Percentiles rank a stretch among this genome's conserved stretches.
Evolutionary conservation across 2,888 invertebrate species (phyloP).

Genomic region (Iselma pallidipennis): DNA sequence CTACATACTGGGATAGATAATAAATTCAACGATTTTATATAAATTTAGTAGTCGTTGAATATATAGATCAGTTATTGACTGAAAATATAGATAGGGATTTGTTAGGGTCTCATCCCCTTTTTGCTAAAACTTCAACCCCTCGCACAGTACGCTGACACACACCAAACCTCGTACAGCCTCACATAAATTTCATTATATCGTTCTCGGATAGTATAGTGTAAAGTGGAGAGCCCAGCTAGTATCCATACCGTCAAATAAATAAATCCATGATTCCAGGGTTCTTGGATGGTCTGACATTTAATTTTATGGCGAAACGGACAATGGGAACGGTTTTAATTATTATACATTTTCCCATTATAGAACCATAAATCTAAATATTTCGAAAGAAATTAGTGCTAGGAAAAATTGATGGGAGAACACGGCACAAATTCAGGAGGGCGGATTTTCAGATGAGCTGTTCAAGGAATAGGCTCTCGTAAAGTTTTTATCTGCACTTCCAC

Average conservation of each 20-base stretch:
- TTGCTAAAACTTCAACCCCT: neutral
- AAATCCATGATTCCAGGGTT: neutral
- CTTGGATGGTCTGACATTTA: neutral
- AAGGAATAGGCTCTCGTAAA: neutral
- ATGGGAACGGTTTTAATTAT: neutral
- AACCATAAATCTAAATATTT: neutral
- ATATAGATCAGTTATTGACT: neutral
- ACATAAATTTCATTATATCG: conserved; percentile 1
- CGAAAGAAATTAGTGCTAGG: neutral
- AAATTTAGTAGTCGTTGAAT: neutral
- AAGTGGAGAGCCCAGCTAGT: no score
- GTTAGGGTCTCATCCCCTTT: conserved; percentile 1
- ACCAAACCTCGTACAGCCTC: neutral
- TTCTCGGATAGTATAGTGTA: no score
- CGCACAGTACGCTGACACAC: no score
- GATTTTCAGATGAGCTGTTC: neutral
- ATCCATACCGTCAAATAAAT: neutral
- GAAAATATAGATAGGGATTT: neutral
- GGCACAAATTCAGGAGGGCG: neutral
- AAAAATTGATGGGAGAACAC: neutral
- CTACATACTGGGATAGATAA: no score
- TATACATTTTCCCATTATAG: neutral
- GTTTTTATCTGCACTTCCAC: neutral
- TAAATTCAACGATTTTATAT: neutral
- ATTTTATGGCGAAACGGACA: neutral